A percentile compares a stretch with the other conserved stretches of the same genome.
Conservation (phyloP, 1,140 invertebrate genomes). For the Trinorchestia longiramus region DNA sequence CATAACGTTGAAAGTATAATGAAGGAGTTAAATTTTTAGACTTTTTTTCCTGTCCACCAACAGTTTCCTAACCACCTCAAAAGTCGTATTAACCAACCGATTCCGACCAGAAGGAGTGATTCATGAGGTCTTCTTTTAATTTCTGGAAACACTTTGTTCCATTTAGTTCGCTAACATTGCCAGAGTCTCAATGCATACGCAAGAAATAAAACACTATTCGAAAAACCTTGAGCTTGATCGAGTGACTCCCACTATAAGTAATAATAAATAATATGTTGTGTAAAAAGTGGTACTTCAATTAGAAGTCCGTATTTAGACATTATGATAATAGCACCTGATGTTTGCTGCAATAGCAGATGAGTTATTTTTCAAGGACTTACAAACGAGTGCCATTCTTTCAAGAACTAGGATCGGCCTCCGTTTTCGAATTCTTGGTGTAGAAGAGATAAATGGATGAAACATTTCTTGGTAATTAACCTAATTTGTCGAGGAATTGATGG, state of each 20-base stretch:
- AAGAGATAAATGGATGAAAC: neutral
- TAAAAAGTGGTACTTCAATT: neutral
- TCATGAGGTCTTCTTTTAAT: neutral
- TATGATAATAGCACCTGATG: neutral
- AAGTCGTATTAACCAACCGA: no score
- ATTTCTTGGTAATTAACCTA: neutral
- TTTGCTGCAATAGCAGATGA: neutral
- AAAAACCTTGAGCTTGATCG: neutral
- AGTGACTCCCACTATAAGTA: neutral
- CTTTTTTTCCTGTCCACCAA: no score
- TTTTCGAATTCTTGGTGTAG: neutral
- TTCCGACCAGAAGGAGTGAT: no score
- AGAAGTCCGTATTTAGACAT: neutral
- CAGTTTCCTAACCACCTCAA: no score
- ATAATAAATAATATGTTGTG: neutral
- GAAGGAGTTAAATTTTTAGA: no score
- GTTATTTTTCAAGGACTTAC: neutral
- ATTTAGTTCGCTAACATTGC: neutral
- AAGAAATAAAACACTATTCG: neutral
- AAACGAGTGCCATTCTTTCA: neutral
- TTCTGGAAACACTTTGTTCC: neutral
- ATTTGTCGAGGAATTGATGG: neutral
- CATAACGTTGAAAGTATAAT: no score
- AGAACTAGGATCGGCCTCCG: neutral
- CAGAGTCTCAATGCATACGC: neutral